phyloP scores from a whole-genome alignment of 37 sponge, comb jelly and placozoan genomes.

The Spongilla lacustris region DNA sequence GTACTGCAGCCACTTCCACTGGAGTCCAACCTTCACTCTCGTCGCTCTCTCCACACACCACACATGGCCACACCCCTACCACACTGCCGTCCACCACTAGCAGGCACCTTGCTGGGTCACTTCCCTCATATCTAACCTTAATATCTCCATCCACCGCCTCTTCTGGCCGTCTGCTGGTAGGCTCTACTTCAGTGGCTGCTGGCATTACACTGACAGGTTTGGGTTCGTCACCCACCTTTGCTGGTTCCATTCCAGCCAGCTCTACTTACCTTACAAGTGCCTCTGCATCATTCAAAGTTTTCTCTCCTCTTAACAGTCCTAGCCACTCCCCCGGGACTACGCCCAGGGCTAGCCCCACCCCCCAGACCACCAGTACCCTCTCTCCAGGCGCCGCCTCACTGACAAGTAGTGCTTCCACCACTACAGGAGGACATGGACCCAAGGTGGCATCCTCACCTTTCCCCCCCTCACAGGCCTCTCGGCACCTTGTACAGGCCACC shows the following conservation, averaged over 20 bases:
- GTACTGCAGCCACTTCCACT: background rate
- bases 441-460: background rate
- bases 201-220: no score
- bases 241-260: background rate
- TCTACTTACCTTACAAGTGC: background rate
- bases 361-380: no score
- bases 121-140: background rate
- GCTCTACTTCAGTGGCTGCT: no score
- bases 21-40: background rate
- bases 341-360: background rate
- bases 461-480: background rate
- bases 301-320: background rate
- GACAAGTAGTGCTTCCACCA: background rate
- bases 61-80: background rate
- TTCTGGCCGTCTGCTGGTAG: no score
- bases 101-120: background rate
- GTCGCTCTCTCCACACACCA: background rate
- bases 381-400: background rate
- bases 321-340: background rate
- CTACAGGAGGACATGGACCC: background rate
- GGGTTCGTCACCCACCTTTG: background rate
- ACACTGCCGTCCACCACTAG: background rate
- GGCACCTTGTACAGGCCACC: background rate
- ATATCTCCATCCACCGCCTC: background rate
- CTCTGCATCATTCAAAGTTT: background rate